These are phyloP conservation scores for Drosophila sturtevanti DNA, from an alignment of 1,140 invertebrate species.

Conservation along the genomic window DNA sequence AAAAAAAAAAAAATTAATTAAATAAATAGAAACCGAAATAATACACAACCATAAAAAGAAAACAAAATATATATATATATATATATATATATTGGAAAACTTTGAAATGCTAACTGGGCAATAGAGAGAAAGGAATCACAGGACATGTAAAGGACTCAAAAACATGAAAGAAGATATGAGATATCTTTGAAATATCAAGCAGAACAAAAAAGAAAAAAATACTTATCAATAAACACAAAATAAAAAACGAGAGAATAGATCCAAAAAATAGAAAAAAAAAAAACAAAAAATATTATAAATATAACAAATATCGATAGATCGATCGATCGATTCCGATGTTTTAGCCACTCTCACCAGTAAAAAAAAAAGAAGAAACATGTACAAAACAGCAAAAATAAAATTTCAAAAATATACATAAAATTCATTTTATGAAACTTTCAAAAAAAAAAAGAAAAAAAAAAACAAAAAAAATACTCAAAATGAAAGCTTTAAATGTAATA, in stretches of 20 bases:
- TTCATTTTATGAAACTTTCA: not conserved
- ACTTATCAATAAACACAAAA: no score
- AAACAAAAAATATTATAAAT: not conserved
- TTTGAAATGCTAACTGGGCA: no score
- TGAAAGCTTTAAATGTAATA: constrained; percentile 51
- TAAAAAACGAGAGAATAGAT: no score
- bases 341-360: not conserved
- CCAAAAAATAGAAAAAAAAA: not conserved
- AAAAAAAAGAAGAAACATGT: not conserved
- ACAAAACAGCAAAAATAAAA: not conserved
- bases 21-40: not conserved
- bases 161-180: not conserved
- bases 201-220: not conserved
- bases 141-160: not conserved
- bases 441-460: not conserved
- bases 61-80: no score
- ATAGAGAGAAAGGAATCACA: not conserved
- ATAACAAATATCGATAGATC: not conserved
- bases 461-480: not conserved
- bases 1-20: no score
- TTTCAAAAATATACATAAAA: not conserved
- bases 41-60: not conserved
- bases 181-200: not conserved
- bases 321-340: not conserved
- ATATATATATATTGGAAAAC: no score